Base-by-base conservation (phyloP, 23 tunicate genomes). In the Trididemnum clinides region DNA sequence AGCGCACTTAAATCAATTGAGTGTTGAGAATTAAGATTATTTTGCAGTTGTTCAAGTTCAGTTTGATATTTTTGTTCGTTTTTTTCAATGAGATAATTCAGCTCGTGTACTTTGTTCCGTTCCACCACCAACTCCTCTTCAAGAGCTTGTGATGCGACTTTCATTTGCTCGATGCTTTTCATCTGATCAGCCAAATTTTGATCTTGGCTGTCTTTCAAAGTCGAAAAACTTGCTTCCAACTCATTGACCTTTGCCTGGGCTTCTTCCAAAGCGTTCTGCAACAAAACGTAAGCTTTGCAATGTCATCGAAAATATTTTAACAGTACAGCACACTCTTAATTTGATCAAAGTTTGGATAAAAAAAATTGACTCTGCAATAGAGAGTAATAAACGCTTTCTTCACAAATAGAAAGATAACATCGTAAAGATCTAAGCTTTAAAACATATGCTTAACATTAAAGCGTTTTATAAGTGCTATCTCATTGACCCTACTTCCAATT, bases 121-220 rank as follows among this genome's bases (percentile, higher is more conserved):
- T 83, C 87, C 7, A 10, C 80, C 25, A 49, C 69, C 10, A 83
- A 49, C 0, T 33, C 80, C 49, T 83, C 80, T 49, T 70, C 66
- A 15, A 71, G 18, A 38, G 66, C 26, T 1, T 20, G 21, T 4
- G 79, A 50, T 19, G 49, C 79, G 20, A 69, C 29, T 71, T 83
- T 27, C 0, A 83, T 51, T 30, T 70, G 66, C 4, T 71, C 50
- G 2, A 83, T 23, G 2, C 50, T 71, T 1, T 50, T 51, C 22
- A 20, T 49, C 0, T 71, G 66, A 33, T 83, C 87, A 25, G 51
- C 66, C 28, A 49, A 18, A 0, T 18, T 33, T 31, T 70, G 50
- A 28, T 70, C 54, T 29, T 83, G 87, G 0, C 3, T n/a, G 29
- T 51, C 22, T 15, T 6, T 83, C 44, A 71, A 50, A 27, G 4